phyloP scores from a whole-genome alignment of 2,888 invertebrate species.

The Cotesia congregata region DNA sequence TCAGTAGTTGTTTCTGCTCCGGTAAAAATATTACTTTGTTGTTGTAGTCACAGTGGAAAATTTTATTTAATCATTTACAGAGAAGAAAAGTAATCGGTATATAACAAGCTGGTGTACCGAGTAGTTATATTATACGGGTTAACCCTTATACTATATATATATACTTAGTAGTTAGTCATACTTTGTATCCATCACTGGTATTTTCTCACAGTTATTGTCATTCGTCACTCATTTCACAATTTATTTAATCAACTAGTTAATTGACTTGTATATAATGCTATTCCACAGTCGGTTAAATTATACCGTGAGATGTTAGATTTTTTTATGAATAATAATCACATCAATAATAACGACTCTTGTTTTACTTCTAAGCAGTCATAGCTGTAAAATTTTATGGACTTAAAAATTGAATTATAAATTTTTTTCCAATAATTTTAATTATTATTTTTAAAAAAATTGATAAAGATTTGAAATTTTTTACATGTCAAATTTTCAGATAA shows the following conservation, averaged over 20 bases:
- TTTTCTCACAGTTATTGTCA: conserved; percentile 20
- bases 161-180: no score
- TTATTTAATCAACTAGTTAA: conserved; percentile 12
- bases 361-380: no score
- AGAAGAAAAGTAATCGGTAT: neutral
- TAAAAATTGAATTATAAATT: no score
- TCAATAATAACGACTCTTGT: no score
- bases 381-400: no score
- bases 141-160: neutral
- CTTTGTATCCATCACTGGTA: neutral
- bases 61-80: neutral
- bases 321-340: neutral
- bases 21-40: no score
- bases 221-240: conserved; percentile 9
- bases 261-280: neutral
- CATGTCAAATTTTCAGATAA: no score
- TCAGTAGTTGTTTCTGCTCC: no score
- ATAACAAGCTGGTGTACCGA: neutral
- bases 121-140: conserved; percentile 14
- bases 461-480: no score
- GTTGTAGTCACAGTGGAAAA: neutral
- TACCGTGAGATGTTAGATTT: neutral
- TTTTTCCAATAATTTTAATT: no score
- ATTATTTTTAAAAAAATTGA: no score
- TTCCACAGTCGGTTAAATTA: neutral